Evolutionary conservation across 92 coral and sea anemone species (phyloP).

Genomic region (Siderastrea radians): DNA sequence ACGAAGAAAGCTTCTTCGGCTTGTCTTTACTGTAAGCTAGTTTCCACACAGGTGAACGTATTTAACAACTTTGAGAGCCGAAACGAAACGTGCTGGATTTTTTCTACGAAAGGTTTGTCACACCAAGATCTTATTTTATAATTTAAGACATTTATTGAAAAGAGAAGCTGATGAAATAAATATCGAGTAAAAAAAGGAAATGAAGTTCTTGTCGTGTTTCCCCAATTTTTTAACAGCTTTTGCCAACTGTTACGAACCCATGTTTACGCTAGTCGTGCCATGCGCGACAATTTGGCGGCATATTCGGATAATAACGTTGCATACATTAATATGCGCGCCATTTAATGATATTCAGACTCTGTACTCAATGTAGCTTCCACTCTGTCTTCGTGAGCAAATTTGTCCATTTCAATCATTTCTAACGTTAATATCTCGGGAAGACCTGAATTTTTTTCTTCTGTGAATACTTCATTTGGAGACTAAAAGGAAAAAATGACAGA

Average conservation of each 20-base stretch:
- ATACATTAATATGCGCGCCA: slow-evolving; percentile 5
- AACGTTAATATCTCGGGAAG: background rate
- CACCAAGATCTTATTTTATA: background rate
- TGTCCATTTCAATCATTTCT: background rate
- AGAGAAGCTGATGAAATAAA: background rate
- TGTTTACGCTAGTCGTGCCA: background rate
- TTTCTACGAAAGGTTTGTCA: background rate
- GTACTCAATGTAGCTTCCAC: slow-evolving; percentile 7
- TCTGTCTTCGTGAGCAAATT: no score
- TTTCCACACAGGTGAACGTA: background rate
- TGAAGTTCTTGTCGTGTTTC: no score
- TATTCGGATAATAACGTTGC: background rate
- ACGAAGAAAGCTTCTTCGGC: background rate
- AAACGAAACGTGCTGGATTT: background rate
- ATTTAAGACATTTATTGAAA: background rate
- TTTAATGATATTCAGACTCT: slow-evolving; percentile 7
- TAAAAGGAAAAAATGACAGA: slow-evolving; percentile 1
- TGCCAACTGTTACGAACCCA: background rate
- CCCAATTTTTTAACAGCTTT: no score
- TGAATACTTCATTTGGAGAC: background rate
- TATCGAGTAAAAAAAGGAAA: no score
- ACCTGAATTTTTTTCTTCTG: background rate
- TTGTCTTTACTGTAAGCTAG: background rate
- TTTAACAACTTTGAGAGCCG: background rate
- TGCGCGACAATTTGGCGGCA: slow-evolving; percentile 7